Conservation (phyloP, 2,113 vertebrate genomes). For the Ceuthmochares aereus region DNA sequence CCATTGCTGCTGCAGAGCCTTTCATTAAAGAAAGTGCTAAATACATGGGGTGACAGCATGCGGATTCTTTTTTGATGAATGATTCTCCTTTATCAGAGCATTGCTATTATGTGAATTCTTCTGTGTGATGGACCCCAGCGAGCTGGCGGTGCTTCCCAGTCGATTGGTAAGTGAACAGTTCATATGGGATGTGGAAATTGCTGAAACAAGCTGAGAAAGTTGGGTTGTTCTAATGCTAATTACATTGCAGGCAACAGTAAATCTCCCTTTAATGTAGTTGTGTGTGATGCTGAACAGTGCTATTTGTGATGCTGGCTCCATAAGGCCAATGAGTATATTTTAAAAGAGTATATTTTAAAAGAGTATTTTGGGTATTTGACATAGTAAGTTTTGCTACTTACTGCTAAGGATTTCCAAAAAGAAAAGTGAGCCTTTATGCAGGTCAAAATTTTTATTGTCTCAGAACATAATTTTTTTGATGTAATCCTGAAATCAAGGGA, state of each 20-base stretch:
- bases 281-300: not conserved
- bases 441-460: not conserved
- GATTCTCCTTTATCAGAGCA: not conserved
- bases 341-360: not conserved
- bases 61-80: not conserved
- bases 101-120: not conserved
- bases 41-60: fast-evolving
- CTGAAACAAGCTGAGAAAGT: not conserved
- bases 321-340: fast-evolving
- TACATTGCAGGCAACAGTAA: not conserved
- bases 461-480: not conserved
- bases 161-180: not conserved
- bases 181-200: not conserved
- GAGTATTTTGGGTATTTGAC: not conserved
- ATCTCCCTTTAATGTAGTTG: not conserved
- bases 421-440: not conserved
- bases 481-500: not conserved
- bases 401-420: not conserved
- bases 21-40: not conserved
- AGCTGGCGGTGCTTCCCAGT: not conserved
- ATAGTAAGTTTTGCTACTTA: too few relatives aligned
- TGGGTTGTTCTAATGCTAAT: not conserved
- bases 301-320: fast-evolving
- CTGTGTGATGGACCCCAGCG: not conserved
- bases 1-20: not conserved